Evolutionary conservation across 1,140 invertebrate genomes (phyloP).

Genomic region (Cephus cinctus): DNA sequence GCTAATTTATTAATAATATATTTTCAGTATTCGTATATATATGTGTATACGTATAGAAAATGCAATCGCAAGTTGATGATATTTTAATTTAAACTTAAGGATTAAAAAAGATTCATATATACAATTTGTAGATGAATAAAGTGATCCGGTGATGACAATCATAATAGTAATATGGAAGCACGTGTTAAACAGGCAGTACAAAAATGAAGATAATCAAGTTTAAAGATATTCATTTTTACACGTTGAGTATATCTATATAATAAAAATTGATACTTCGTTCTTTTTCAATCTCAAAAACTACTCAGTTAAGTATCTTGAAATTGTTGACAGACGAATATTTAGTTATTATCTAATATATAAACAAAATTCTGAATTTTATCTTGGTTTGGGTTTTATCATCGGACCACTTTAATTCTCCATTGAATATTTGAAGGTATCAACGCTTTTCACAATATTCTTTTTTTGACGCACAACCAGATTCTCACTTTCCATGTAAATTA

Average conservation of each 20-base stretch:
- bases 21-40: background rate
- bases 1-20: constrained; percentile 1
- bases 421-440: background rate
- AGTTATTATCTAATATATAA: no score
- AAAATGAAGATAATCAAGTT: no score
- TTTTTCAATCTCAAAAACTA: background rate
- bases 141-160: no score
- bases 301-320: no score
- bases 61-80: constrained; percentile 8
- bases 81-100: background rate
- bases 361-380: background rate
- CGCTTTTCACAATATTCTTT: background rate
- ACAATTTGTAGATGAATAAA: no score
- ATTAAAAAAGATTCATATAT: background rate
- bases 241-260: no score
- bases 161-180: no score
- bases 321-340: no score
- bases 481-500: constrained; percentile 2
- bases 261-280: no score
- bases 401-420: background rate
- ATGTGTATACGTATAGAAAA: background rate
- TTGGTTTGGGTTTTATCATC: background rate
- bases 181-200: no score
- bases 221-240: no score
- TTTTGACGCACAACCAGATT: constrained; percentile 2